These are phyloP conservation scores for Psilanteris sp. DNA, from an alignment of 1,140 invertebrate genomes.

Conservation along the genomic window DNA sequence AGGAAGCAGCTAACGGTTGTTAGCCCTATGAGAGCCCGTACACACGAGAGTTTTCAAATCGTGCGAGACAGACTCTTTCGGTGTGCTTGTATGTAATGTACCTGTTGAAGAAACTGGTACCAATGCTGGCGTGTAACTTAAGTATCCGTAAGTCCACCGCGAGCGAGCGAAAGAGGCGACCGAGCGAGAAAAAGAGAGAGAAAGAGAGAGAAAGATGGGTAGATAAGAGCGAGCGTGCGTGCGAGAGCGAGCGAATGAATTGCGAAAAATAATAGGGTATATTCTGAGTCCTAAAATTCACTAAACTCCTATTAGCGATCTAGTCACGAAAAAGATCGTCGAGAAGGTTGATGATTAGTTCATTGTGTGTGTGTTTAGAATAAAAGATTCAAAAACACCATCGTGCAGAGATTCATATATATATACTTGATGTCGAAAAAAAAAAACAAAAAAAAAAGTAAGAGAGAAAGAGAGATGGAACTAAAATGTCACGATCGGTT, in stretches of 20 bases:
- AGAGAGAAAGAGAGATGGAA: too few species aligned
- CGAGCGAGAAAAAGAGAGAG: not conserved
- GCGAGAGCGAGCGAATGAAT: conserved; percentile 6
- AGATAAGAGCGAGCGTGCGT: not conserved
- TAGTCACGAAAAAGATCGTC: conserved; percentile 56
- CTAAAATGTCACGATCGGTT: too few species aligned
- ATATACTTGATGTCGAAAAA: conserved; percentile 39
- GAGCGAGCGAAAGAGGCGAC: conserved; percentile 3
- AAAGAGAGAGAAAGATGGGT: conserved; percentile 16
- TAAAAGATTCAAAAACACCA: conserved; percentile 60
- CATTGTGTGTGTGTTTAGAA: conserved; percentile 58
- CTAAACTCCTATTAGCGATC: conserved; percentile 54
- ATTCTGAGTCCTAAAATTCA: conserved; percentile 51
- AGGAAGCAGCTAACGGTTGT: conserved; percentile 64
- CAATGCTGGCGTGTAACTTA: conserved; percentile 43
- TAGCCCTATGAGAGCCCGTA: conserved; percentile 55
- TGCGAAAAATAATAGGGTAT: conserved; percentile 37
- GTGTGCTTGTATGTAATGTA: conserved; percentile 59
- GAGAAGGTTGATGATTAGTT: conserved; percentile 50
- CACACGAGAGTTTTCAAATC: conserved; percentile 43
- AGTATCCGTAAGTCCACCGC: conserved; percentile 21
- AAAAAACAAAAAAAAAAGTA: too few species aligned
- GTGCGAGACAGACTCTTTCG: conserved; percentile 50
- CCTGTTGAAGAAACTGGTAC: conserved; percentile 57
- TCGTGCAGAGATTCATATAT: conserved; percentile 39